Evolutionary conservation across 2,113 vertebrate species (phyloP).

Genomic region (Trematomus loennbergii): DNA sequence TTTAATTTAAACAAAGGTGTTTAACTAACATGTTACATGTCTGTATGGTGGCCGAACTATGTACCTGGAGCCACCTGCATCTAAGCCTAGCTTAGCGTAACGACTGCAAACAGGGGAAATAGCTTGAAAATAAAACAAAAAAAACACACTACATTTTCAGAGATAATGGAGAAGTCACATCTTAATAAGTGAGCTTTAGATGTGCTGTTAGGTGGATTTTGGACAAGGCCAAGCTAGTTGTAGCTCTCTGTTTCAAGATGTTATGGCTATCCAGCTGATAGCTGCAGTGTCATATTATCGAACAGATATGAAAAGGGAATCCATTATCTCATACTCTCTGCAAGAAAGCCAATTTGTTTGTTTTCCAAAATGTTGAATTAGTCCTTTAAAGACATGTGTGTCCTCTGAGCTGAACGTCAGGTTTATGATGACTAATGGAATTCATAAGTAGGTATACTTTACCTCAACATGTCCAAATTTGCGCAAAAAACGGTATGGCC

Average conservation of each 20-base stretch:
- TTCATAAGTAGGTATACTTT: constrained; percentile 14
- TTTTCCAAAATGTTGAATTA: not conserved
- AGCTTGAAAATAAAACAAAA: not conserved
- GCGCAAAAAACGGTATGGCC: constrained; percentile 89
- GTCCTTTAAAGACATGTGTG: not conserved
- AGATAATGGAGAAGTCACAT: not conserved
- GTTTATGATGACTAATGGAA: not conserved
- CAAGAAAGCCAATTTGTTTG: not conserved
- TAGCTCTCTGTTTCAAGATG: not conserved
- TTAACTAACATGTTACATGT: no score
- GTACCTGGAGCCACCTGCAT: not conserved
- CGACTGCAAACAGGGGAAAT: not conserved
- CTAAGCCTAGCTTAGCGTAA: not conserved
- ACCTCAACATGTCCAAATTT: constrained; percentile 92
- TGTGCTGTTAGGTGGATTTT: not conserved
- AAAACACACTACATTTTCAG: no score
- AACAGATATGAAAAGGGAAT: constrained; percentile 4
- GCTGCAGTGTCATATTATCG: no score
- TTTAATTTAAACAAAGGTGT: no score
- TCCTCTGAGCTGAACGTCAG: not conserved
- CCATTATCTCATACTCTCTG: constrained; percentile 8
- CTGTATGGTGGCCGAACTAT: no score
- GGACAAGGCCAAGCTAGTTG: not conserved
- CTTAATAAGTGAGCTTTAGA: constrained; percentile 3
- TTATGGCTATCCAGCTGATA: not conserved